Conservation (phyloP, 2,113 vertebrate genomes). For the Mastomys natalensis region DNA sequence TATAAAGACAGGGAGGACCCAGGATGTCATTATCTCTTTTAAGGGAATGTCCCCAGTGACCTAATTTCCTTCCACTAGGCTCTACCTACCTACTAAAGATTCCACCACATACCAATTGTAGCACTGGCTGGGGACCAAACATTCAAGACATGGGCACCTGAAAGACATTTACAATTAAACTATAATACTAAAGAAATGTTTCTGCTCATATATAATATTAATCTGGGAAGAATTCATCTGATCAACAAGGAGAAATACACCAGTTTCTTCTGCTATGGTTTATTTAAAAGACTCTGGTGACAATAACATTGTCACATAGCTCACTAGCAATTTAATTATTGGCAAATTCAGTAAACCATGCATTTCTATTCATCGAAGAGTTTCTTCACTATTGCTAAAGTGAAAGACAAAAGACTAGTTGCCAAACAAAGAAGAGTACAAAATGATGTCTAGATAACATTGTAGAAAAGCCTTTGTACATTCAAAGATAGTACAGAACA, state of each 20-base stretch:
- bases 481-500: not conserved
- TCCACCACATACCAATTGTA: not conserved
- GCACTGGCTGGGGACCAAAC: not conserved
- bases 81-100: not conserved
- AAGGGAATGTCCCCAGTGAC: not conserved
- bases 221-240: not conserved
- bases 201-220: not conserved
- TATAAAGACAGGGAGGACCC: not conserved
- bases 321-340: slow-evolving; percentile 2
- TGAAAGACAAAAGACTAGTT: not conserved
- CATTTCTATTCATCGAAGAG: not conserved
- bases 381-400: not conserved
- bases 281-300: not conserved
- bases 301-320: not conserved
- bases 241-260: not conserved
- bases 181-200: not conserved
- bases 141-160: not conserved
- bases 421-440: not conserved
- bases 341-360: not conserved
- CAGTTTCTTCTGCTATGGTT: not conserved
- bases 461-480: not conserved
- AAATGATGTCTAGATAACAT: not conserved
- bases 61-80: not conserved
- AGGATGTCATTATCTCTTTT: not conserved
- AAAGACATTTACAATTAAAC: not conserved